phyloP scores from a whole-genome alignment of 2,113 vertebrate species.

The Notothenia rossii region DNA sequence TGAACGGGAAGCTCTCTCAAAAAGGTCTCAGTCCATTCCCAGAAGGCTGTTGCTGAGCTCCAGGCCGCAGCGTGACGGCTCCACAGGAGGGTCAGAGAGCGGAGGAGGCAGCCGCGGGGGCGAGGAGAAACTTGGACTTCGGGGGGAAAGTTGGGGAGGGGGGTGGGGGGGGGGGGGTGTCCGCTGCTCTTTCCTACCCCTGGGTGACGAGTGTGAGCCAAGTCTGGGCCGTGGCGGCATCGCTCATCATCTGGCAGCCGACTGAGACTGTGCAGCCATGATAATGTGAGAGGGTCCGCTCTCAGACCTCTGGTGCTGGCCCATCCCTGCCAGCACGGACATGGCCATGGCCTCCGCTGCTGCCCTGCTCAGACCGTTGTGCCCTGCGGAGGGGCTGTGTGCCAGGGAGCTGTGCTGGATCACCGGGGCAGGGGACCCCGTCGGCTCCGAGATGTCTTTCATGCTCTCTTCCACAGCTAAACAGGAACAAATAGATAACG shows the following conservation, averaged over 20 bases:
- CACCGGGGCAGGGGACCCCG: conserved; percentile 92
- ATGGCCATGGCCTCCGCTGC: conserved; percentile 96
- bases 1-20: conserved; percentile 82
- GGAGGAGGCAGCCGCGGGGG: conserved; percentile 30
- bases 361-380: conserved; percentile 91
- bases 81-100: conserved; percentile 59
- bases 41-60: conserved; percentile 84
- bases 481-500: conserved; percentile 1
- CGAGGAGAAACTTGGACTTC: conserved; percentile 42
- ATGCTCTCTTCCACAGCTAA: conserved; percentile 90
- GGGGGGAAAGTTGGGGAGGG: conserved; percentile 2
- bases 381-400: conserved; percentile 80
- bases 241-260: conserved; percentile 95
- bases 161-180: background rate
- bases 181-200: conserved; percentile 62
- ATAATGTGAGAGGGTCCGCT: conserved; percentile 82
- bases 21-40: conserved; percentile 80
- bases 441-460: conserved; percentile 91
- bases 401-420: conserved; percentile 95
- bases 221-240: conserved; percentile 68
- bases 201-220: conserved; percentile 50
- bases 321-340: conserved; percentile 96
- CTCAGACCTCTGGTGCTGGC: conserved; percentile 92
- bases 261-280: conserved; percentile 94
- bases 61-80: conserved; percentile 76